Conservation (phyloP, 1,140 invertebrate species). For the Homarus americanus region DNA sequence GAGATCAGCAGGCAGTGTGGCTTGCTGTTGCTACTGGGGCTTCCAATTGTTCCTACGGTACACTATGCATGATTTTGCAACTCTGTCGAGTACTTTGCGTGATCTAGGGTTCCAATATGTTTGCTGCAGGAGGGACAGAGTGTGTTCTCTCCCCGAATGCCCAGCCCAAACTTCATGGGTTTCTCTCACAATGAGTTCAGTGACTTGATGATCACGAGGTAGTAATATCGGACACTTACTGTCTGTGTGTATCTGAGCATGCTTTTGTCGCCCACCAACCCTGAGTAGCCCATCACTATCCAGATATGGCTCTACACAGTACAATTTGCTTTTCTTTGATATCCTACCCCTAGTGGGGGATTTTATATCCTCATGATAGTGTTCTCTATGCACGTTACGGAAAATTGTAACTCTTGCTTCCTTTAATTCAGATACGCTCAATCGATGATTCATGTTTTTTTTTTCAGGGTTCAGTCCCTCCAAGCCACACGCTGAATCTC, state of each 20-base stretch:
- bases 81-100: background rate
- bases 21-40: background rate
- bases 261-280: background rate
- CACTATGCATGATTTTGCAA: background rate
- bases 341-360: no score
- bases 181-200: background rate
- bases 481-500: no score
- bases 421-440: no score
- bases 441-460: no score
- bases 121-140: background rate
- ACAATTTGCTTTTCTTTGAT: no score
- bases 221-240: background rate
- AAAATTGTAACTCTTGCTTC: no score
- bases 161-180: background rate
- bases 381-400: no score
- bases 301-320: background rate
- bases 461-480: no score
- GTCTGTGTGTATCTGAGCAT: background rate
- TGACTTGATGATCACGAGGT: background rate
- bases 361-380: no score
- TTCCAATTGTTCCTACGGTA: background rate
- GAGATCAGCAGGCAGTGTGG: background rate
- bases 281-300: background rate
- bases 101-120: background rate
- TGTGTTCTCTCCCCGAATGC: background rate